Percentiles rank a stretch among this genome's conserved stretches.
phyloP scores from a whole-genome alignment of 2,797 vertebrate species.

The Aeoliscus strigatus region DNA sequence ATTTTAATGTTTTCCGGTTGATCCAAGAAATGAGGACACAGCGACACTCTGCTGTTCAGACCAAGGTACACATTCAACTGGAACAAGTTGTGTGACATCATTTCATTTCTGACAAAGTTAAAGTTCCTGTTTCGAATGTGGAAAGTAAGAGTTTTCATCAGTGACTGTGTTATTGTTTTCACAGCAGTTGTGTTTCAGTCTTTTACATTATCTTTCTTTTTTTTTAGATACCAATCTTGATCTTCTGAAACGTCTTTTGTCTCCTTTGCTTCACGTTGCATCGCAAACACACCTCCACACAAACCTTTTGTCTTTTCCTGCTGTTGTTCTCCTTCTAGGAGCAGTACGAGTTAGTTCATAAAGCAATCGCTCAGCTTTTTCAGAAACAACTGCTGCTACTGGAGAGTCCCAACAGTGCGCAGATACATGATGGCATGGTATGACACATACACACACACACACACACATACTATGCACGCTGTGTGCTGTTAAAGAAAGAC shows the following conservation, averaged over 20 bases:
- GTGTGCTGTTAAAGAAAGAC: constrained; percentile 50
- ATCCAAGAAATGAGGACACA: constrained; percentile 99
- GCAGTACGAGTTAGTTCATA: constrained; percentile 95
- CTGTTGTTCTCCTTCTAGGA: constrained; percentile 71
- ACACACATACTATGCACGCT: constrained; percentile 9
- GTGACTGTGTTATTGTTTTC: constrained; percentile 11
- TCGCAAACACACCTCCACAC: too few relatives aligned
- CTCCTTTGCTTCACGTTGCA: too few relatives aligned
- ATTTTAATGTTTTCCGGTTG: constrained; percentile 94
- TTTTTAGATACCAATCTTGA: too few relatives aligned
- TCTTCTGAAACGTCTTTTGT: constrained; percentile 8
- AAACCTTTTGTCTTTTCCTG: background rate
- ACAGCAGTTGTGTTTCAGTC: constrained; percentile 18
- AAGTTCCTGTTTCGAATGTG: background rate
- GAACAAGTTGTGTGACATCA: too few relatives aligned
- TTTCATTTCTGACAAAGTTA: constrained; percentile 16
- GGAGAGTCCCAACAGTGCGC: constrained; percentile 80
- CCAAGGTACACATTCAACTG: constrained; percentile 83
- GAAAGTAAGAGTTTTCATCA: constrained; percentile 19
- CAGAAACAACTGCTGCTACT: constrained; percentile 88
- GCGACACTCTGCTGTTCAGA: constrained; percentile 96
- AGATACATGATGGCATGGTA: constrained; percentile 89
- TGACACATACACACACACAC: constrained; percentile 31
- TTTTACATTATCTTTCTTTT: too few relatives aligned
- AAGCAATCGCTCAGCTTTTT: constrained; percentile 93